Base-by-base conservation (phyloP, 1,140 invertebrate species). In the Wasmannia auropunctata region DNA sequence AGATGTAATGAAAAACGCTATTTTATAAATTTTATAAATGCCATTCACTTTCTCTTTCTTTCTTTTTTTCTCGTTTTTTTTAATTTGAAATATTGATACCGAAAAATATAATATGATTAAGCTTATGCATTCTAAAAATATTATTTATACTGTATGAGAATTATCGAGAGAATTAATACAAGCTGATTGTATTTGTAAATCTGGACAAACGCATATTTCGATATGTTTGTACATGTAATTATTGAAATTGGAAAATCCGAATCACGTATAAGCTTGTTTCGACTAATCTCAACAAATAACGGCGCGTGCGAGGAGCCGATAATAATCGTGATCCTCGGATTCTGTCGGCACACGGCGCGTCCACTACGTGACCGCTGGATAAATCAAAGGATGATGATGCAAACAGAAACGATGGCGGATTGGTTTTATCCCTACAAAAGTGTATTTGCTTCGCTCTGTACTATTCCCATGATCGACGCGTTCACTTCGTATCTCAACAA, bases 381-480 rank as follows among this genome's bases (percentile, higher is more conserved):
- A 49, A 89, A 76, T 91, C 85, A 31, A 51, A 31, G 74, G 90
- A 91, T 91, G 72, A 88, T 14, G 56, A 81, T 49, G 63, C 76
- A 86, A 81, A 90, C 56, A 74, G 40, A 81, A n/a, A 76, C 69
- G 65, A 72, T 22, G 28, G 14, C 31, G 5, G 37, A 77, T 63
- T 49, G 46, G 37, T 84, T 85, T 67, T 65, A 65, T 87, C 56
- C 83, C 56, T 37, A 28, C 25, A 54, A 80, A 67, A 51, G 31
- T 54, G 19, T 75, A 34, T 77, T 77, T 77, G 54, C 16, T 67
- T 67, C 40, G 14, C 31, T 54, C 65, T 54, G 62, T 51, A 54
- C 31, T 22, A 77, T 88, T 54, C 46, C 14, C 49, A 37, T 70
- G 58, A 84, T 49, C 34, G 3, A 43, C 22, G 62, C n/a, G 16